Conservation (phyloP, 2,113 vertebrate species). For the Neomonachus schauinslandi region DNA sequence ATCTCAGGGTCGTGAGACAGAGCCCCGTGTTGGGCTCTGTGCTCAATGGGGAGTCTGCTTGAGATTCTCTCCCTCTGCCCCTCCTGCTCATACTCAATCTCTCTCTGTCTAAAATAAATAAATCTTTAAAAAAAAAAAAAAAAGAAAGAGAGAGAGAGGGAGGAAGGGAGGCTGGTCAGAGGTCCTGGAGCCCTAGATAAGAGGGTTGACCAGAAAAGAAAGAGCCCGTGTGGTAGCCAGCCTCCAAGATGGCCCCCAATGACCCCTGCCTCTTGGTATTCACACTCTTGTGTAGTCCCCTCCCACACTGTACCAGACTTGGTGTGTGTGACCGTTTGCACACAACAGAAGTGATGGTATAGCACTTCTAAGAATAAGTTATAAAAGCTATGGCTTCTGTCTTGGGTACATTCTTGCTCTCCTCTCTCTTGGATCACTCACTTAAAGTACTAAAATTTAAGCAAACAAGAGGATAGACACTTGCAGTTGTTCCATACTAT, state of each 20-base stretch:
- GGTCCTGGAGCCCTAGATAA: neutral
- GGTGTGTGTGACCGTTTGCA: neutral
- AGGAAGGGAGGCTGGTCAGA: neutral
- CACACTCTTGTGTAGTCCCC: neutral
- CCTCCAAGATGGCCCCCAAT: neutral
- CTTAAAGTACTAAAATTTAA: slow-evolving; percentile 40
- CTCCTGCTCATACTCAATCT: neutral
- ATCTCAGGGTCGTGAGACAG: neutral
- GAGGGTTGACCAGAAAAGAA: neutral
- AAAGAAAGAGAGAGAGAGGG: neutral
- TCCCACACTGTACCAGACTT: neutral
- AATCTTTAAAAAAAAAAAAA: neutral
- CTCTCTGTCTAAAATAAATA: neutral
- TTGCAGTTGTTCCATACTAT: neutral
- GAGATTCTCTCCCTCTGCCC: neutral
- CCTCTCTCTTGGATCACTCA: neutral
- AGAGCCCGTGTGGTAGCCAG: neutral
- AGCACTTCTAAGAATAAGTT: neutral
- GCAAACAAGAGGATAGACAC: neutral
- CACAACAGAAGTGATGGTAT: neutral
- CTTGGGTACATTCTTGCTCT: neutral
- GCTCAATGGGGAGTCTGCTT: neutral
- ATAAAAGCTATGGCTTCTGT: neutral
- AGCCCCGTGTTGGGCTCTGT: neutral
- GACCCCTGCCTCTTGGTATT: neutral